These are phyloP conservation scores for Thelaira solivaga DNA, from an alignment of 2,888 invertebrate species.

Conservation along the genomic window DNA sequence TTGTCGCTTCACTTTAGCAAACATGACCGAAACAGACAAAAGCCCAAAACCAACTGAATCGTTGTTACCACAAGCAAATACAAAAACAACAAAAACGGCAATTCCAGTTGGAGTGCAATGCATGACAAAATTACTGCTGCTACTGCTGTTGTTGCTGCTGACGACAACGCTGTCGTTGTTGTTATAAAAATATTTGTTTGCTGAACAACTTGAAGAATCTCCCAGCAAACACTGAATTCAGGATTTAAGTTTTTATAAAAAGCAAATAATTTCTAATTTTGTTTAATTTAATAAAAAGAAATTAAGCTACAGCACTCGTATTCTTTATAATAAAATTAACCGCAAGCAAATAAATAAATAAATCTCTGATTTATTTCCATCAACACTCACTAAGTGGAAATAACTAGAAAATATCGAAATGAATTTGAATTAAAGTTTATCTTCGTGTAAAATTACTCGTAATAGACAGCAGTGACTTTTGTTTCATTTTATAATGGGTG, in stretches of 20 bases:
- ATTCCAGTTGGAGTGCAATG: conserved; percentile 61
- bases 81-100: too few relatives aligned
- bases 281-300: too few relatives aligned
- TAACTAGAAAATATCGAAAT: too few relatives aligned
- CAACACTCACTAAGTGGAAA: too few relatives aligned
- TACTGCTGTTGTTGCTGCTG: conserved; percentile 11
- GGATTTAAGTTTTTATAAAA: background rate
- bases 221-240: conserved; percentile 25
- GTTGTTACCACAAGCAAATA: conserved; percentile 54
- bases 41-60: conserved; percentile 59
- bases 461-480: too few relatives aligned
- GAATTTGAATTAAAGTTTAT: too few relatives aligned
- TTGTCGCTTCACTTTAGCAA: conserved; percentile 31
- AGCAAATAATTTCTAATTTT: background rate
- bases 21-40: conserved; percentile 56
- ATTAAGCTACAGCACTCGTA: too few relatives aligned
- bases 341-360: too few relatives aligned
- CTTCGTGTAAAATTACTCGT: too few relatives aligned
- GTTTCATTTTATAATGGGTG: too few relatives aligned
- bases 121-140: conserved; percentile 11
- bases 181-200: conserved; percentile 40
- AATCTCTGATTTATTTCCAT: too few relatives aligned
- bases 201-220: conserved; percentile 40
- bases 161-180: conserved; percentile 1
- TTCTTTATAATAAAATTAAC: too few relatives aligned